A percentile compares a stretch with the other conserved stretches of the same genome.
Evolutionary conservation across 2,888 invertebrate species (phyloP).

Genomic region (Alviniconcha strummeri): DNA sequence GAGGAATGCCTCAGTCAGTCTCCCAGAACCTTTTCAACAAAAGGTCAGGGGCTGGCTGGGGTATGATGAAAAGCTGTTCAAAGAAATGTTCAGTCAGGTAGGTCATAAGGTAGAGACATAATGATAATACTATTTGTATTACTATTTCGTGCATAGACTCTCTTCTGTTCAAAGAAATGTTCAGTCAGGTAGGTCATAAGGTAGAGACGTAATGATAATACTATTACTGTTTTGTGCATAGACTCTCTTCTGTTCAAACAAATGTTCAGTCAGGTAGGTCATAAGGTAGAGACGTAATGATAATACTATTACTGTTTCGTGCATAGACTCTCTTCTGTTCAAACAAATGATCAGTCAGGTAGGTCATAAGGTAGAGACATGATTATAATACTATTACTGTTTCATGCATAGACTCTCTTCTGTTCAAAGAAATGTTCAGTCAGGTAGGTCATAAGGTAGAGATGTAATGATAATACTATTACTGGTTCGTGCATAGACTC

Average conservation of each 20-base stretch:
- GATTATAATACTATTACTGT: too few relatives aligned
- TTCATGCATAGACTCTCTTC: not conserved
- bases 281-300: too few relatives aligned
- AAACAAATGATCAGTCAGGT: conserved; percentile 60
- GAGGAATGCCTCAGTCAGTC: conserved; percentile 48
- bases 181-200: conserved; percentile 54
- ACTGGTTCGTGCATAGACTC: too few relatives aligned
- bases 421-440: conserved; percentile 54
- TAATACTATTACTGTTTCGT: too few relatives aligned
- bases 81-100: conserved; percentile 61
- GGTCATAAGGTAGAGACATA: not conserved
- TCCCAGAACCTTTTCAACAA: conserved; percentile 54
- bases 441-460: conserved; percentile 51
- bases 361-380: not conserved
- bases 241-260: conserved; percentile 45
- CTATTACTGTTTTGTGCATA: too few relatives aligned
- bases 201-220: too few relatives aligned
- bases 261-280: conserved; percentile 58
- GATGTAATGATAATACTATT: too few relatives aligned
- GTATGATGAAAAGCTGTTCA: conserved; percentile 54
- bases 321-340: conserved; percentile 38
- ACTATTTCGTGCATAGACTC: too few relatives aligned
- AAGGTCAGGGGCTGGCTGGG: conserved; percentile 65
- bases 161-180: conserved; percentile 51
- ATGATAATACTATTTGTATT: too few relatives aligned